phyloP scores from a whole-genome alignment of 35 echinoderm and acorn worm genomes.

The Patiria miniata region DNA sequence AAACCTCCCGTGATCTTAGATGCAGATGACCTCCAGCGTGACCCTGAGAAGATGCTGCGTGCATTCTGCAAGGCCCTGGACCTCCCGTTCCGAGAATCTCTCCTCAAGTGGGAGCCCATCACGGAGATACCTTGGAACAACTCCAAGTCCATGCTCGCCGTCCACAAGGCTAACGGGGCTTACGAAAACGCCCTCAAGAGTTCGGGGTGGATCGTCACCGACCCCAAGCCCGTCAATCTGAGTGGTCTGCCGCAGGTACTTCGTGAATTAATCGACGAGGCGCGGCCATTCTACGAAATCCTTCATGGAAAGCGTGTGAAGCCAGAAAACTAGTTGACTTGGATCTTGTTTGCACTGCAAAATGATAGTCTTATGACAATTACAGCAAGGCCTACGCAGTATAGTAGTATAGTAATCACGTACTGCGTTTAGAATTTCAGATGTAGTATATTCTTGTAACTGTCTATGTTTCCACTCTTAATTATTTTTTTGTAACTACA shows the following conservation, averaged over 20 bases:
- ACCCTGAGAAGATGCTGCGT: conserved; percentile 72
- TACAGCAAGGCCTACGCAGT: too few relatives aligned
- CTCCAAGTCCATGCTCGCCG: background rate
- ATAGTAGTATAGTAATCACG: too few relatives aligned
- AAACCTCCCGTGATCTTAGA: conserved; percentile 71
- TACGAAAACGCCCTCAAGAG: conserved; percentile 58
- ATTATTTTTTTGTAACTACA: too few relatives aligned
- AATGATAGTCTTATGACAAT: too few relatives aligned
- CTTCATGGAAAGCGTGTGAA: conserved; percentile 8
- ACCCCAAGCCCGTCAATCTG: conserved; percentile 15
- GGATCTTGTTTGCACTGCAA: too few relatives aligned
- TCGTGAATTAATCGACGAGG: conserved; percentile 14
- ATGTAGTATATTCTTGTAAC: too few relatives aligned
- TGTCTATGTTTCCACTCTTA: too few relatives aligned
- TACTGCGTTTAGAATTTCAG: too few relatives aligned
- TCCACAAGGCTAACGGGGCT: conserved; percentile 35
- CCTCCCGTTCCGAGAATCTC: conserved; percentile 49
- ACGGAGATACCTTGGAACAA: conserved; percentile 30
- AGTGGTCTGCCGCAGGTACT: conserved; percentile 12
- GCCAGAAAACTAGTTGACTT: conserved; percentile 5
- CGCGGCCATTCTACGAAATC: conserved; percentile 38
- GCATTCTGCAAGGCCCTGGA: conserved; percentile 71
- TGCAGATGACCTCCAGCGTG: conserved; percentile 63
- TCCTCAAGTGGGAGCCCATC: conserved; percentile 54
- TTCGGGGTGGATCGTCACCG: background rate